Conservation (phyloP, 2,113 vertebrate species). For the Euleptes europaea region DNA sequence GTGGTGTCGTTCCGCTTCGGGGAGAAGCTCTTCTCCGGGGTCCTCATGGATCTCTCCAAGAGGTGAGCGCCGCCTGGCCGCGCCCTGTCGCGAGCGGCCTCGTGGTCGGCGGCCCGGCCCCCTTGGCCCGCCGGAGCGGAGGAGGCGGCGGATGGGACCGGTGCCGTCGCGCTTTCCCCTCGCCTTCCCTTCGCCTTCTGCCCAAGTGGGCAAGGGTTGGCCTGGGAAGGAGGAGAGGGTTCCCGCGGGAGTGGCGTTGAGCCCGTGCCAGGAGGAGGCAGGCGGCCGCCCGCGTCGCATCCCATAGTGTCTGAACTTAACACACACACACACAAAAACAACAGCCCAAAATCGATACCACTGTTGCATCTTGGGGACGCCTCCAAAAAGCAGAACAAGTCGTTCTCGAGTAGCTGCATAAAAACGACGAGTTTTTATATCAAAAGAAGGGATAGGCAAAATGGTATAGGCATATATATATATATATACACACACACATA, state of each 20-base stretch:
- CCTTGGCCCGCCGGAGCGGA: not conserved
- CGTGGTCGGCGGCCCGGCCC: not conserved
- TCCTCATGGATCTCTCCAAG: conserved; percentile 96
- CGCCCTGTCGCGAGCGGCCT: not conserved
- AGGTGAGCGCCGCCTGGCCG: conserved; percentile 74
- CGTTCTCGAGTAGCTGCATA: too few species aligned
- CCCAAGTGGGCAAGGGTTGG: too few species aligned
- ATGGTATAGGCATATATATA: conserved; percentile 17
- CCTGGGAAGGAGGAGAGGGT: not conserved
- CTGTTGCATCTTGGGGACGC: not conserved
- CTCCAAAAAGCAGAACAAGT: not conserved
- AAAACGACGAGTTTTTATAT: not conserved
- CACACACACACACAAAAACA: too few species aligned
- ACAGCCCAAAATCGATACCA: not conserved
- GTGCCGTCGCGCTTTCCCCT: too few species aligned
- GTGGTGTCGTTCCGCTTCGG: conserved; percentile 95
- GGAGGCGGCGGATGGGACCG: not conserved
- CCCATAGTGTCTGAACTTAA: not conserved
- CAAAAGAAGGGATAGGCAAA: not conserved
- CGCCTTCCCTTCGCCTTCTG: too few species aligned
- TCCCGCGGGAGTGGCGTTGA: not conserved
- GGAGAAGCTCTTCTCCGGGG: conserved; percentile 93
- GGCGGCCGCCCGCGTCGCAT: too few species aligned
- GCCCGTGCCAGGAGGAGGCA: too few species aligned
- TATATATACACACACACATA: too few species aligned